phyloP scores from a whole-genome alignment of 2,888 invertebrate species.

The Isotomurus palustris region DNA sequence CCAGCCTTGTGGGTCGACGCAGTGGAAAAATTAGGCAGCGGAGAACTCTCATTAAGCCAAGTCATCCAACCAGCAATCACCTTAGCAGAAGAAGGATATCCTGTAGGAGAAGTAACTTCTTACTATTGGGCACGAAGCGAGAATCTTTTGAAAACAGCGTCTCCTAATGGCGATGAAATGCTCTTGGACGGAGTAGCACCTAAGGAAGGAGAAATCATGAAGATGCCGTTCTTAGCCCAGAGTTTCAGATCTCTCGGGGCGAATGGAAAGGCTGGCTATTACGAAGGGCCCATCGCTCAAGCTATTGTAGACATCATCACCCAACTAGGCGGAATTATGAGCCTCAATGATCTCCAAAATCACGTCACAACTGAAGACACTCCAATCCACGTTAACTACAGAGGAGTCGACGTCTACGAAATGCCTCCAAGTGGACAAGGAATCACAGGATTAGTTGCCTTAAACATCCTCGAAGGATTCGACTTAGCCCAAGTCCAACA shows the following conservation, averaged over 20 bases:
- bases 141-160: conserved; percentile 30
- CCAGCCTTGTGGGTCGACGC: conserved; percentile 42
- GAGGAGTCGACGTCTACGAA: conserved; percentile 49
- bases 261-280: conserved; percentile 36
- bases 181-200: conserved; percentile 49
- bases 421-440: conserved; percentile 50
- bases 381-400: conserved; percentile 38
- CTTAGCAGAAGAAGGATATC: conserved; percentile 37
- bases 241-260: conserved; percentile 36
- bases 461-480: conserved; percentile 50
- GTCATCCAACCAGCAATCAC: conserved; percentile 34
- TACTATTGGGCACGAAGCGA: conserved; percentile 31
- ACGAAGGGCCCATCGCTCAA: conserved; percentile 39
- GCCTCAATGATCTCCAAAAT: conserved; percentile 24
- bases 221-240: conserved; percentile 37
- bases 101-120: conserved; percentile 28
- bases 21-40: conserved; percentile 33
- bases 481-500: conserved; percentile 49
- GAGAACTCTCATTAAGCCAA: conserved; percentile 25
- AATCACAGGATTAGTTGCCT: conserved; percentile 49
- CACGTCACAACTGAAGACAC: conserved; percentile 36
- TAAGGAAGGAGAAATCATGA: conserved; percentile 49
- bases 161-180: conserved; percentile 48
- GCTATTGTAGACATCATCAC: conserved; percentile 37
- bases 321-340: conserved; percentile 36